A percentile compares a stretch with the other conserved stretches of the same genome.
Evolutionary conservation across 2,797 vertebrate species (phyloP).

Genomic region (Coregonus sp.): DNA sequence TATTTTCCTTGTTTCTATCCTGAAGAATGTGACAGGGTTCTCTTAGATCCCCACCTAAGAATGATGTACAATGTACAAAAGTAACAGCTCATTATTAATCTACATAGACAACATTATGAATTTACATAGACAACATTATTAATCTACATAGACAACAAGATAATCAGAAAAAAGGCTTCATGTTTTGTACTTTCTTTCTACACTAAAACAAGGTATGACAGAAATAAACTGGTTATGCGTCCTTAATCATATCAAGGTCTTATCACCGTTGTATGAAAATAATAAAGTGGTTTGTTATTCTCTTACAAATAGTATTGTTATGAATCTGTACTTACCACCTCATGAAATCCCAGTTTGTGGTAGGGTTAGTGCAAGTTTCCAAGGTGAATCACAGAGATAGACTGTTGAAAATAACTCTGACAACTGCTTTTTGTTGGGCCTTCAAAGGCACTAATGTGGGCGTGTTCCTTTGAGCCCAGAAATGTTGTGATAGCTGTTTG

Average conservation of each 20-base stretch:
- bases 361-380: constrained; percentile 42
- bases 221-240: neutral
- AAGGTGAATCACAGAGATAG: constrained; percentile 56
- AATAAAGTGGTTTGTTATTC: constrained; percentile 9
- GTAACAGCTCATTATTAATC: neutral
- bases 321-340: constrained; percentile 51
- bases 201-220: neutral
- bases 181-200: neutral
- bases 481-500: constrained; percentile 82
- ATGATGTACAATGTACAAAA: neutral
- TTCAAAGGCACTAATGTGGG: constrained; percentile 55
- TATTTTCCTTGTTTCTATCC: constrained; percentile 14
- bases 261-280: constrained; percentile 3
- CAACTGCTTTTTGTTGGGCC: constrained; percentile 52
- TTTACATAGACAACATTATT: neutral
- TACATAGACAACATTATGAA: neutral
- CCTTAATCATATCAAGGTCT: neutral
- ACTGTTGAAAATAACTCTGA: constrained; percentile 41
- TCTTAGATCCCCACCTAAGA: constrained; percentile 27
- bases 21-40: neutral
- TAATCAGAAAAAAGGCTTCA: neutral
- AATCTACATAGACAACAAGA: neutral
- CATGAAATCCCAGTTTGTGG: constrained; percentile 38
- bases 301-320: neutral
- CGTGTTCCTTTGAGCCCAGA: constrained; percentile 59